Evolutionary conservation across 2,888 invertebrate genomes (phyloP).

Genomic region (Platerodrilus igneus): DNA sequence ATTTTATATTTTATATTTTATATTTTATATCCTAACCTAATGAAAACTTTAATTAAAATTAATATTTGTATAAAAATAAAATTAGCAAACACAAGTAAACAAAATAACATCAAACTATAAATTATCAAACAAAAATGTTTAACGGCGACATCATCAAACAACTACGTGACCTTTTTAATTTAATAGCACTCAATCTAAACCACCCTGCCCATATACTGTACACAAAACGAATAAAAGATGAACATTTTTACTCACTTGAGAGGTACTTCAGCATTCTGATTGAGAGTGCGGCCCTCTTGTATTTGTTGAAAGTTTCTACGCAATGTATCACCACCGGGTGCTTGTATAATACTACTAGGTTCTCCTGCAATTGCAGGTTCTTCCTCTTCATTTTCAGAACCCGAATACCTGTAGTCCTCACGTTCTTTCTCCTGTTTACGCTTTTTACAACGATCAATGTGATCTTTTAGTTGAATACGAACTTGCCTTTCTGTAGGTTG

Average conservation of each 20-base stretch:
- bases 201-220: background rate
- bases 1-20: too few relatives aligned
- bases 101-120: too few relatives aligned
- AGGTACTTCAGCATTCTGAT: slow-evolving; percentile 56
- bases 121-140: too few relatives aligned
- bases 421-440: slow-evolving; percentile 85
- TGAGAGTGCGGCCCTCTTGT: slow-evolving; percentile 72
- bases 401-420: slow-evolving; percentile 81
- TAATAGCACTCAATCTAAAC: background rate
- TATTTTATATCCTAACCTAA: too few relatives aligned
- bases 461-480: slow-evolving; percentile 97
- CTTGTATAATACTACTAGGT: slow-evolving; percentile 90
- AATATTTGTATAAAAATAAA: too few relatives aligned
- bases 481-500: slow-evolving; percentile 98
- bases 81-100: too few relatives aligned
- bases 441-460: slow-evolving; percentile 96
- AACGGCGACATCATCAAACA: too few relatives aligned
- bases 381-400: slow-evolving; percentile 96
- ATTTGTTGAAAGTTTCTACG: slow-evolving; percentile 97
- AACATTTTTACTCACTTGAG: slow-evolving; percentile 39
- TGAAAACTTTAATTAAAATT: too few relatives aligned
- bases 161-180: too few relatives aligned
- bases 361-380: slow-evolving; percentile 88
- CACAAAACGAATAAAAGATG: slow-evolving; percentile 1
- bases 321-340: slow-evolving; percentile 88